Base-by-base conservation (phyloP, 1,140 invertebrate genomes). In the Nylanderia fulva region DNA sequence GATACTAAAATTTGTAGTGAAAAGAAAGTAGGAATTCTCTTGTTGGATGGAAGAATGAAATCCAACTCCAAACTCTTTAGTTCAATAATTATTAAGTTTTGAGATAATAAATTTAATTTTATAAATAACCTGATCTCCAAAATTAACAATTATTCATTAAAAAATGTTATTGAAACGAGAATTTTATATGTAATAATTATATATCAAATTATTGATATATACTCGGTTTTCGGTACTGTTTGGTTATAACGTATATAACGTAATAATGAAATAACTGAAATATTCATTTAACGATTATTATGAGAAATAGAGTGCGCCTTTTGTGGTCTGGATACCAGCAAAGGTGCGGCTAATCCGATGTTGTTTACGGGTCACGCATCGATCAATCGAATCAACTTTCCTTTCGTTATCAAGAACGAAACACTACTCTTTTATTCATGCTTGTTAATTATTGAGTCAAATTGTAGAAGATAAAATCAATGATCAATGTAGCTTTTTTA, bases 331-430 rank as follows among this genome's bases (percentile, higher is more conserved):
- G 36, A 61, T 76, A 76, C 21, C 15, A 21, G 21, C 9, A 11
- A 63, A 76, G 72, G 56, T 63, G 72, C 56, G 74, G 74, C 56
- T 63, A 76, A 76, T 76, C 74, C 18, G 6, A 61, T 29, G 18
- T 63, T 18, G 72, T 76, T 76, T 61, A 76, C 54, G 24, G 6
- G 36, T 76, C 36, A 42, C 6, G 61, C 24, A 76, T 61, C 6
- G 18, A 76, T 76, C 52, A 60, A 39, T 61, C 36, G 24, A 76
- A 63, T 76, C 36, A 63, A n/a, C 56, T 63, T 76, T 63, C 36
- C 21, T 76, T 45, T 63, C 24, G 21, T 76, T 76, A 76, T 63
- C n/a, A n/a, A 11, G 27, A 61, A 42, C 7, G 24, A 21, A 29
- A 63, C 24, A 39, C n/a, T 39, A 39, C 15, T 9, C 39, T 61